These are phyloP conservation scores for Gibbula magus DNA, from an alignment of 2,888 invertebrate species.

Conservation along the genomic window DNA sequence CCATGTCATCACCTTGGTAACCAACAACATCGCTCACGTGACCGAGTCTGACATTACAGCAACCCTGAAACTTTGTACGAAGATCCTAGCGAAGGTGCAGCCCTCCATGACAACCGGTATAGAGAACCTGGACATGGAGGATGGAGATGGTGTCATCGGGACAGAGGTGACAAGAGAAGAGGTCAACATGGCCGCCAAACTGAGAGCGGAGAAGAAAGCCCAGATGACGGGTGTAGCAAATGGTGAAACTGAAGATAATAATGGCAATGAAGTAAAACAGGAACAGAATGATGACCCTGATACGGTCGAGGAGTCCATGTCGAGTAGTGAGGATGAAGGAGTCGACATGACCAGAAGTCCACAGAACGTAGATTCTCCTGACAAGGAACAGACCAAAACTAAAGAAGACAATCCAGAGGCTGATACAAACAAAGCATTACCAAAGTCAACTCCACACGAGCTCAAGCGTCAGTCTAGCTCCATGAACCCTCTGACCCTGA, in stretches of 20 bases:
- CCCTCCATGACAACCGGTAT: slow-evolving; percentile 76
- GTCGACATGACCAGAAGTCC: not conserved
- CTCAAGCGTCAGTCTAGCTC: not conserved
- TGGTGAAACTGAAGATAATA: not conserved
- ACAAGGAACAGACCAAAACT: not conserved
- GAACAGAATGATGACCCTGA: not conserved
- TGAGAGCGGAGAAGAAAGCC: not conserved
- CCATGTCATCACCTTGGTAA: slow-evolving; percentile 81
- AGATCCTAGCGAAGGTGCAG: slow-evolving; percentile 85
- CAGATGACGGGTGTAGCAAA: not conserved
- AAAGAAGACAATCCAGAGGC: not conserved
- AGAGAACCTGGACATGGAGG: slow-evolving; percentile 15
- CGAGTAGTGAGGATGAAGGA: too few species aligned
- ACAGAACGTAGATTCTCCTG: not conserved
- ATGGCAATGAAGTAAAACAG: not conserved
- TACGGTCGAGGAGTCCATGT: not conserved
- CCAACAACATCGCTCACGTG: slow-evolving; percentile 78
- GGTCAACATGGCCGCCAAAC: not conserved
- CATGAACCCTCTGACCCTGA: slow-evolving; percentile 50
- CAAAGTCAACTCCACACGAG: not conserved
- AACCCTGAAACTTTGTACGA: slow-evolving; percentile 83
- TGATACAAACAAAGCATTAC: not conserved
- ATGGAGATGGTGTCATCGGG: slow-evolving; percentile 15
- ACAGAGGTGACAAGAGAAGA: not conserved
- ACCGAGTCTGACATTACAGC: slow-evolving; percentile 81